A percentile compares a stretch with the other conserved stretches of the same genome.
Evolutionary conservation across 1,140 invertebrate species (phyloP).

Genomic region (Caerostris extrusa): DNA sequence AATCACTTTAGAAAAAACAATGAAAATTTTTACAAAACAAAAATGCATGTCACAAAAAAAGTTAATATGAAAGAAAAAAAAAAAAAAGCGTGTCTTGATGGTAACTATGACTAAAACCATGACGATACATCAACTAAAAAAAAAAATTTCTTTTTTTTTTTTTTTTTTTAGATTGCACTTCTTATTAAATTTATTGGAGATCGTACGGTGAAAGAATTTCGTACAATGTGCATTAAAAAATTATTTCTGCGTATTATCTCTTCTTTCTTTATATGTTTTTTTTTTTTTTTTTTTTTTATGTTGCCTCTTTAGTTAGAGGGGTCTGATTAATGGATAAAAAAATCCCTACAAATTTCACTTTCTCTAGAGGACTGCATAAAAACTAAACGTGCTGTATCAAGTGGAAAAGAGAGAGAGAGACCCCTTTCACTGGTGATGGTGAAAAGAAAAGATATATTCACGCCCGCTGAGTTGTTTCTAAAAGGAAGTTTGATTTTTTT

Average conservation of each 20-base stretch:
- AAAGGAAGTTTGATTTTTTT: conserved; percentile 60
- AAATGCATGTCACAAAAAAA: conserved; percentile 3
- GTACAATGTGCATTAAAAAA: conserved; percentile 32
- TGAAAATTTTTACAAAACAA: not conserved
- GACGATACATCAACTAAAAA: not conserved
- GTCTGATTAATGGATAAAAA: conserved; percentile 46
- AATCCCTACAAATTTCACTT: conserved; percentile 67
- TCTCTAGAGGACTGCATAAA: conserved; percentile 59
- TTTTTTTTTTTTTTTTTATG: conserved; percentile 9
- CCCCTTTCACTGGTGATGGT: conserved; percentile 3
- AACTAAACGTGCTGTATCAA: conserved; percentile 73
- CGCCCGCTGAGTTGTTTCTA: conserved; percentile 71
- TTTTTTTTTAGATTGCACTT: not conserved
- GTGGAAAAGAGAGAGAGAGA: conserved; percentile 60
- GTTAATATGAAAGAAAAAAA: not conserved
- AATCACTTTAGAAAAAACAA: not conserved
- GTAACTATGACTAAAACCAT: not conserved
- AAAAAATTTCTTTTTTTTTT: too few relatives aligned
- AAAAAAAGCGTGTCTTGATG: not conserved
- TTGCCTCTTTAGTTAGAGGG: not conserved
- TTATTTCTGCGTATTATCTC: conserved; percentile 14
- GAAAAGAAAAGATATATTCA: conserved; percentile 73
- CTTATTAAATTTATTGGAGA: conserved; percentile 31
- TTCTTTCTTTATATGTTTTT: conserved; percentile 11
- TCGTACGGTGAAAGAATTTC: not conserved